phyloP scores from a whole-genome alignment of 1,140 invertebrate species.

The Penaeus japonicus region DNA sequence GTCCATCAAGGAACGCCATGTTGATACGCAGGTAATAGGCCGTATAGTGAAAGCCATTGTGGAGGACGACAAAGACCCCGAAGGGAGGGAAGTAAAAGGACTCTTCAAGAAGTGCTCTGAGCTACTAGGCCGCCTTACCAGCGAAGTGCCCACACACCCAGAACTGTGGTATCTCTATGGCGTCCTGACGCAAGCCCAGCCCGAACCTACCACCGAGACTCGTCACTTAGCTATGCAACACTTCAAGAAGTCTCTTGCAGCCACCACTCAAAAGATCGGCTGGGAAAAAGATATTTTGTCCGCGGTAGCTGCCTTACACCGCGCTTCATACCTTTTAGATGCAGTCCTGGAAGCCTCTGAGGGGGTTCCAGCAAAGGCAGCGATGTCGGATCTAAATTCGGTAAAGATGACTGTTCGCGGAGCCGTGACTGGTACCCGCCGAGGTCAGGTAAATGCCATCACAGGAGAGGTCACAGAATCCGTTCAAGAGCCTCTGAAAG shows the following conservation, averaged over 20 bases:
- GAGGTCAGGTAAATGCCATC: conserved; percentile 27
- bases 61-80: conserved; percentile 71
- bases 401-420: conserved; percentile 26
- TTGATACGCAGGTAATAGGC: conserved; percentile 79
- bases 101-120: conserved; percentile 72
- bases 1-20: conserved; percentile 80
- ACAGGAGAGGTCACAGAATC: conserved; percentile 40
- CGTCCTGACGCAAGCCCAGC: conserved; percentile 61
- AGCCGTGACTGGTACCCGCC: background rate
- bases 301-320: conserved; percentile 27
- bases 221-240: conserved; percentile 69
- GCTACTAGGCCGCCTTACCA: conserved; percentile 83
- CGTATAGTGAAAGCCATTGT: conserved; percentile 78
- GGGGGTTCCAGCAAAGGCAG: conserved; percentile 12
- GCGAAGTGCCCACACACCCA: conserved; percentile 71
- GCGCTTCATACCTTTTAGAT: conserved; percentile 27
- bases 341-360: conserved; percentile 23
- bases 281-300: conserved; percentile 70
- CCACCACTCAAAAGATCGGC: conserved; percentile 66
- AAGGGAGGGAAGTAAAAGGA: conserved; percentile 67
- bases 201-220: conserved; percentile 73
- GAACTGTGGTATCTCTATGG: conserved; percentile 82
- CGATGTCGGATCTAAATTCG: conserved; percentile 23
- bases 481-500: conserved; percentile 32
- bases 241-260: conserved; percentile 68